These are phyloP conservation scores for Theristicus caerulescens DNA, from an alignment of 2,113 vertebrate genomes.

Conservation along the genomic window DNA sequence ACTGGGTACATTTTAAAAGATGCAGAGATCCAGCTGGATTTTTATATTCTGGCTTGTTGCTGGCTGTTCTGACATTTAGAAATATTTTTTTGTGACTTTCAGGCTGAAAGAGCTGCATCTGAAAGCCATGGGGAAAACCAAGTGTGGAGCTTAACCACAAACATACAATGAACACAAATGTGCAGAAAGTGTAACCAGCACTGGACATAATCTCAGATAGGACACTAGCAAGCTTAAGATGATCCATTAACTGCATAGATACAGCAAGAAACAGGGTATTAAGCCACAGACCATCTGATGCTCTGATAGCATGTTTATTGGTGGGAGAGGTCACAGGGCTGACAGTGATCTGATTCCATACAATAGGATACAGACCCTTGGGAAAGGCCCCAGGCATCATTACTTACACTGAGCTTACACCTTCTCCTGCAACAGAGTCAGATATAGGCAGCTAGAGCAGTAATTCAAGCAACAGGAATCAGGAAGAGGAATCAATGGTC, in stretches of 20 bases:
- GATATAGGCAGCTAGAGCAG: neutral
- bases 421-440: neutral
- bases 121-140: neutral
- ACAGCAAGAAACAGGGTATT: neutral
- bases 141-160: neutral
- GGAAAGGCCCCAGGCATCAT: neutral
- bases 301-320: neutral
- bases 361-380: neutral
- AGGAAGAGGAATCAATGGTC: neutral
- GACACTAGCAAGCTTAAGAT: neutral
- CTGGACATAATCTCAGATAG: neutral
- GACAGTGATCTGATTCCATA: neutral
- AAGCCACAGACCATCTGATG: neutral
- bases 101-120: neutral
- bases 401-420: neutral
- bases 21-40: neutral
- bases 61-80: neutral
- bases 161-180: neutral
- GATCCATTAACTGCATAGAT: neutral
- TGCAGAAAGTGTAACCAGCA: neutral
- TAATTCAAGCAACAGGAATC: neutral
- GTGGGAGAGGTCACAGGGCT: neutral
- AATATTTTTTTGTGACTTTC: neutral
- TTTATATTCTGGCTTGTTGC: neutral
- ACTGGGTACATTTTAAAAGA: neutral